Evolutionary conservation across 2,888 invertebrate genomes (phyloP), one percentile per base, ranked within the genome.

Genomic region (Piscicola geometra): DNA sequence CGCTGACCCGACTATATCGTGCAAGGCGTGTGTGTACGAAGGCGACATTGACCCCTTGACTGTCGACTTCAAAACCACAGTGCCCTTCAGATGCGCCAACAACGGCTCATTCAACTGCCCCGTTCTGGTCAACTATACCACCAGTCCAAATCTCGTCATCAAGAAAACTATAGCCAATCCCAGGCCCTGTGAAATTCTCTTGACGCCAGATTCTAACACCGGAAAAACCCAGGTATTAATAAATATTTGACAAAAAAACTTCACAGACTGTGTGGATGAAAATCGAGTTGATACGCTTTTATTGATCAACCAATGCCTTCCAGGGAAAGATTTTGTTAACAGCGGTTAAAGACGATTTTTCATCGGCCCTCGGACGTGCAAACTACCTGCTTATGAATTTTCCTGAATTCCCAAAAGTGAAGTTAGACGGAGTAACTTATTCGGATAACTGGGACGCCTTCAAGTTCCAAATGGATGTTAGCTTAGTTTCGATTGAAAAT

Each of bases 271-370:
- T 64, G 9, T 28, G 9, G 64, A 9, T 64, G 9, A 64, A 21
- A 64, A 64, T 9, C n/a, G 9, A 25, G 25, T 9, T 64, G n/a
- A 25, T 15, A 15, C 15, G 30, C 9, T 12, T 9, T 64, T 12
- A 64, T 25, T 33, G 25, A 5, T 25, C 12, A n/a, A n/a, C n/a
- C n/a, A n/a, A n/a, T n/a, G 21, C 33, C 32, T 25, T 12, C 15
- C 32, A 25, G 21, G 52, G 18, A 28, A 18, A 72, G 35, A 18
- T 41, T 21, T 25, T 30, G 18, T 21, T 73, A 9, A 33, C 60
- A 21, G 73, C 73, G 1, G 64, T 73, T 2, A 73, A 73, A 64
- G 73, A 73, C 36, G 73, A 73, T 35, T 73, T 64, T 28, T 35
- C 60, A n/a, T 56, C 73, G n/a, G 0, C 60, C 3, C 21, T n/a